A percentile compares a stretch with the other conserved stretches of the same genome.
phyloP scores from a whole-genome alignment of 2,797 vertebrate species.

The Sebastes taczanowskii region DNA sequence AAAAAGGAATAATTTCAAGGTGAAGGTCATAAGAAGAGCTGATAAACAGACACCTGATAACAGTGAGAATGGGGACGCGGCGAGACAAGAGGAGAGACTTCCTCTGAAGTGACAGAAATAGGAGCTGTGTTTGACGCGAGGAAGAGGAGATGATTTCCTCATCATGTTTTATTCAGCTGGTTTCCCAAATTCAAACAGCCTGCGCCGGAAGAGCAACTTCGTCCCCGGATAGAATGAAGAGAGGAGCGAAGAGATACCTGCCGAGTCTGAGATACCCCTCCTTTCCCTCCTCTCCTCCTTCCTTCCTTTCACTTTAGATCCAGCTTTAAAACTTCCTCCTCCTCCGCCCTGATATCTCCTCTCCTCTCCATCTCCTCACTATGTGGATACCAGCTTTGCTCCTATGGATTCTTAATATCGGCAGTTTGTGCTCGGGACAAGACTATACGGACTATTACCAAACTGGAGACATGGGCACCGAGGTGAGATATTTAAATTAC shows the following conservation, averaged over 20 bases:
- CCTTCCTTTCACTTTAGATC: slow-evolving; percentile 29
- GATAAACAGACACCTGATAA: slow-evolving; percentile 50
- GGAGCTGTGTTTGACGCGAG: slow-evolving; percentile 7
- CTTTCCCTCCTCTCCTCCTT: slow-evolving; percentile 35
- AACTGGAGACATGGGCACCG: slow-evolving; percentile 66
- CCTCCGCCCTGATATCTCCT: slow-evolving; percentile 38
- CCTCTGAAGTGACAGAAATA: slow-evolving; percentile 23
- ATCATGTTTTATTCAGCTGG: slow-evolving; percentile 71
- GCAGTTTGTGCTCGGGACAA: slow-evolving; percentile 71
- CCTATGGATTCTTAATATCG: slow-evolving; percentile 78
- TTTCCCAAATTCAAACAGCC: slow-evolving; percentile 56
- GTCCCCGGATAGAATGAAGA: slow-evolving; percentile 77
- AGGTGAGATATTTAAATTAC: slow-evolving; percentile 63
- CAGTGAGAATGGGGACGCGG: slow-evolving; percentile 50
- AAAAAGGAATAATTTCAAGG: slow-evolving; percentile 6
- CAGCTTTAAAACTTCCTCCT: slow-evolving; percentile 27
- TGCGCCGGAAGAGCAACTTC: slow-evolving; percentile 68
- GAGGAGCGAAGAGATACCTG: slow-evolving; percentile 48
- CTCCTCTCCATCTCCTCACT: slow-evolving; percentile 70
- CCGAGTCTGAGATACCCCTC: slow-evolving; percentile 48
- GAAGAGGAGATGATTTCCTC: slow-evolving; percentile 42
- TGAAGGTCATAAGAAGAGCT: slow-evolving; percentile 20
- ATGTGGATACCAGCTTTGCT: slow-evolving; percentile 80
- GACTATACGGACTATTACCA: slow-evolving; percentile 71
- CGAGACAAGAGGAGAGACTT: slow-evolving; percentile 7